Conservation (phyloP, 2,797 vertebrate species). For the Chaetophractus vellerosus region DNA sequence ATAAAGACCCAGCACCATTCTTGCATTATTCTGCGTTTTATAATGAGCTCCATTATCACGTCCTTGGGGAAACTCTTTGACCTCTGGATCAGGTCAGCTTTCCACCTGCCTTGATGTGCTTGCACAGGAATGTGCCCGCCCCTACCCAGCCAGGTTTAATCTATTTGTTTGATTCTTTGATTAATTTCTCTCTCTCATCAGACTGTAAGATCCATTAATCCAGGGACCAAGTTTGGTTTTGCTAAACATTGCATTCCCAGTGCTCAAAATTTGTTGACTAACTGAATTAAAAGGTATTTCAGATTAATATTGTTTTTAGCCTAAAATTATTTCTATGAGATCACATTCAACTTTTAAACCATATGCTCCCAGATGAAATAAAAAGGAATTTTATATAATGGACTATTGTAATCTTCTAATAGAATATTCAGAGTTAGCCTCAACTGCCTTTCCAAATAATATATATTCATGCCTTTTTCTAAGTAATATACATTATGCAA, state of each 20-base stretch:
- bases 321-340: constrained; percentile 23
- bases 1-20: background rate
- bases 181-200: background rate
- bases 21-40: background rate
- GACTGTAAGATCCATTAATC: background rate
- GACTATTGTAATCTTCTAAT: background rate
- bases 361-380: background rate
- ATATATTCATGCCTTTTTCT: constrained; percentile 18
- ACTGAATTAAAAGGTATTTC: constrained; percentile 20
- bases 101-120: no score
- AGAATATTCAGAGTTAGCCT: background rate
- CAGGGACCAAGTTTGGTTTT: background rate
- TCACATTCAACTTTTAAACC: constrained; percentile 26
- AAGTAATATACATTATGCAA: constrained; percentile 23
- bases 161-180: background rate
- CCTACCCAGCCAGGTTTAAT: background rate
- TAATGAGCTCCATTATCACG: background rate
- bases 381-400: constrained; percentile 45
- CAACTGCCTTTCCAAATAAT: constrained; percentile 7
- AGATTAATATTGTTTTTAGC: background rate
- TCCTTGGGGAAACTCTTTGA: background rate
- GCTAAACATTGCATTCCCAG: background rate
- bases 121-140: background rate
- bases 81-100: background rate
- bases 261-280: background rate